phyloP scores from a whole-genome alignment of 1,140 invertebrate genomes.

The Drosophila ananassae region DNA sequence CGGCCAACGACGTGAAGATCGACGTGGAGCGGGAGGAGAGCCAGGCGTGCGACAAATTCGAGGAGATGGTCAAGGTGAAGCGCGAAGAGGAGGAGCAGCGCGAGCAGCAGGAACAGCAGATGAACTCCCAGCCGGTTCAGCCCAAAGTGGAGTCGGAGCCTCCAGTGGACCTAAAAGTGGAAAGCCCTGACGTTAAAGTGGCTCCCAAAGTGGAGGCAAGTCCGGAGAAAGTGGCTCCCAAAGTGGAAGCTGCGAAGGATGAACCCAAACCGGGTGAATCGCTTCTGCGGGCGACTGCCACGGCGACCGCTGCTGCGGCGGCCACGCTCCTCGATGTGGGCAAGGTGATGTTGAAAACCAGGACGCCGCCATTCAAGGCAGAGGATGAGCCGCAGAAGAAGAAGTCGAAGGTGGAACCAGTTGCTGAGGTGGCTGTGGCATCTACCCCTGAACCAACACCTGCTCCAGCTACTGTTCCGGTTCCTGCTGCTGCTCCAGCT shows the following conservation, averaged over 20 bases:
- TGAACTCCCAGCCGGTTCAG: conserved; percentile 9
- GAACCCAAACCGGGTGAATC: conserved; percentile 72
- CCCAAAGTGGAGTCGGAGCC: conserved; percentile 1
- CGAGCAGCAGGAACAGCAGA: conserved; percentile 53
- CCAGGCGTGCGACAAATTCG: conserved; percentile 76
- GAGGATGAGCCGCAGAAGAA: conserved; percentile 66
- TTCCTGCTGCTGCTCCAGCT: background rate
- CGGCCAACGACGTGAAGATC: conserved; percentile 76
- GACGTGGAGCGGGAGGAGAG: conserved; percentile 82
- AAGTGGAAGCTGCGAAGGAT: conserved; percentile 22
- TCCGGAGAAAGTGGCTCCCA: background rate
- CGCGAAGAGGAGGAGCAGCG: conserved; percentile 57
- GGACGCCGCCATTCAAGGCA: conserved; percentile 23
- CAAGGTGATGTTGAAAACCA: conserved; percentile 42
- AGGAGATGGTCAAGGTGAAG: conserved; percentile 71
- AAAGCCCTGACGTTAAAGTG: conserved; percentile 19
- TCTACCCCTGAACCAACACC: background rate
- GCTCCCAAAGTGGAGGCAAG: conserved; percentile 24
- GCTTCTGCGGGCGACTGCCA: conserved; percentile 41
- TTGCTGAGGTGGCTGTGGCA: background rate
- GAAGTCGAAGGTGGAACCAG: conserved; percentile 54
- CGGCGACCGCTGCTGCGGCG: conserved; percentile 16
- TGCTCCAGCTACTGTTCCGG: background rate
- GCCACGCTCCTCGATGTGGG: conserved; percentile 25
- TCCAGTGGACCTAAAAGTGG: conserved; percentile 19